A percentile compares a stretch with the other conserved stretches of the same genome.
These are phyloP conservation scores for Gasterosteus nipponicus DNA, from an alignment of 2,113 vertebrate species.

Conservation along the genomic window DNA sequence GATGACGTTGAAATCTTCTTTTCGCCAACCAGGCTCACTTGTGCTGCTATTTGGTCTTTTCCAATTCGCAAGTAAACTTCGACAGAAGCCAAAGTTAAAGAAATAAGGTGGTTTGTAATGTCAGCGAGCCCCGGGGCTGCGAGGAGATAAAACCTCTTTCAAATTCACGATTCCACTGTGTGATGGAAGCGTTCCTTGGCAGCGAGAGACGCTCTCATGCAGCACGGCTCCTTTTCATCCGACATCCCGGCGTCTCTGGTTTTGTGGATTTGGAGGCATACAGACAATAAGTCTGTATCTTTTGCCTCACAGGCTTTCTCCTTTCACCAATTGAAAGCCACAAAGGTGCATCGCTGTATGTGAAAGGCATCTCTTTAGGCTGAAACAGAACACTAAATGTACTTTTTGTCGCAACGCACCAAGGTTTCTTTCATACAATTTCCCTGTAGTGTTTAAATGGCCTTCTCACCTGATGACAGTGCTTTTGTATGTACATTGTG, in stretches of 20 bases:
- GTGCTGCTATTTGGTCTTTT: neutral
- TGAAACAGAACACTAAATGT: neutral
- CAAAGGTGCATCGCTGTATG: neutral
- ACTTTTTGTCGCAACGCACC: neutral
- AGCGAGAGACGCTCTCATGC: neutral
- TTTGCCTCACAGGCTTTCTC: neutral
- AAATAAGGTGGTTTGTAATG: neutral
- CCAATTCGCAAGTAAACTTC: neutral
- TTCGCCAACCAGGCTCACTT: neutral
- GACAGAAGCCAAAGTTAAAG: neutral
- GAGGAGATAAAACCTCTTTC: slow-evolving; percentile 13
- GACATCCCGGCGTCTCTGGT: neutral
- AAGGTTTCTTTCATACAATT: neutral
- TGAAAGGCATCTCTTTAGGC: neutral
- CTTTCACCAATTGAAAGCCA: neutral
- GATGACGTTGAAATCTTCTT: too few species aligned
- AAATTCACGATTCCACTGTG: neutral
- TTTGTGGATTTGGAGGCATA: neutral
- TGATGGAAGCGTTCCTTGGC: neutral
- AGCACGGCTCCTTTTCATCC: slow-evolving; percentile 1
- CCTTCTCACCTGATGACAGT: neutral
- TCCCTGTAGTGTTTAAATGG: neutral
- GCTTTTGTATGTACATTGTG: neutral
- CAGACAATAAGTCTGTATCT: neutral
- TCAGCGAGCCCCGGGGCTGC: neutral